Evolutionary conservation across 1,140 invertebrate genomes (phyloP).

Genomic region (Nilaparvata lugens): DNA sequence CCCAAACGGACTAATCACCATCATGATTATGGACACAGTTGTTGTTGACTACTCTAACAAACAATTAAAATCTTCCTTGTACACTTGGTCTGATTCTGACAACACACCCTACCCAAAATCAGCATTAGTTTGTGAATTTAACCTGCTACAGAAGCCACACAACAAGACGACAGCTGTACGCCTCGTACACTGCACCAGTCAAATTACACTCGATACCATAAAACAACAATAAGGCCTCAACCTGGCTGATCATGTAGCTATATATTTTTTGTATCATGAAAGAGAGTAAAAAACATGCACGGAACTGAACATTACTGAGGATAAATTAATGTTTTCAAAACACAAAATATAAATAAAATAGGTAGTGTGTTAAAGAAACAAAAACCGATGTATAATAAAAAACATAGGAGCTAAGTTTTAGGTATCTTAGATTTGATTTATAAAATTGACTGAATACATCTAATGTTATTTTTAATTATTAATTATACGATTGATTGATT

Average conservation of each 20-base stretch:
- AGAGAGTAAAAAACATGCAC: conserved; percentile 10
- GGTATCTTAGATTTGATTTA: conserved; percentile 10
- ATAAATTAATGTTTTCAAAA: conserved; percentile 13
- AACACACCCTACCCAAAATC: conserved; percentile 1
- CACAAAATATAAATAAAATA: conserved; percentile 10
- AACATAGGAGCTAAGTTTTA: conserved; percentile 10
- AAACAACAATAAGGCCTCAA: conserved; percentile 3
- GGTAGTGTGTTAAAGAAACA: conserved; percentile 12
- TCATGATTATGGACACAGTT: too few species aligned
- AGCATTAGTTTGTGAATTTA: conserved; percentile 2
- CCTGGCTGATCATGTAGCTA: conserved; percentile 3
- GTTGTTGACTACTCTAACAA: too few species aligned
- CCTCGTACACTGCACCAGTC: conserved; percentile 1
- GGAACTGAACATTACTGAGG: conserved; percentile 10
- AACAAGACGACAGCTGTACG: not conserved
- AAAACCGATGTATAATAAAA: not conserved
- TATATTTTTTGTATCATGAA: conserved; percentile 17
- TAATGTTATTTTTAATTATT: conserved; percentile 4
- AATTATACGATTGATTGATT: too few species aligned
- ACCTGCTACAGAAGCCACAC: not conserved
- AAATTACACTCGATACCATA: too few species aligned
- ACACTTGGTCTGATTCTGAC: not conserved
- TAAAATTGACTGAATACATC: conserved; percentile 15
- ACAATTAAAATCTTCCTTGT: too few species aligned
- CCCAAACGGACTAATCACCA: not conserved